Conservation (phyloP, 1,140 invertebrate species). For the Hycleus phaleratus region DNA sequence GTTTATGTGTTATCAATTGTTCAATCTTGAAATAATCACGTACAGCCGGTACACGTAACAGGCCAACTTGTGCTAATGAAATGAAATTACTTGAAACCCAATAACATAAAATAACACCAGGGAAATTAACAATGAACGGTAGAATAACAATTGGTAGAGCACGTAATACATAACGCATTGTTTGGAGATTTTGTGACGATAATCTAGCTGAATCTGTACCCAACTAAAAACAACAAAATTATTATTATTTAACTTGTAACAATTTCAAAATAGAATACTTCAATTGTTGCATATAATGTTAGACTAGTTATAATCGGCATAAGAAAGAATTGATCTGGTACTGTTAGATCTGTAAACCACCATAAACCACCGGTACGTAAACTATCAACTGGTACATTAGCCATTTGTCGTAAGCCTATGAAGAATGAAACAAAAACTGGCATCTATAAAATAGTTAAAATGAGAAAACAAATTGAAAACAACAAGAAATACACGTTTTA, state of each 20-base stretch:
- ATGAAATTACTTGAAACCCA: constrained; percentile 88
- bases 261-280: constrained; percentile 44
- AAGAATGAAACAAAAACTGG: constrained; percentile 91
- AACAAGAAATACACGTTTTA: constrained; percentile 29
- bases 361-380: constrained; percentile 79
- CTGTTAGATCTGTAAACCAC: constrained; percentile 90
- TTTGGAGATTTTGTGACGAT: constrained; percentile 52
- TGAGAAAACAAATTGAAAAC: constrained; percentile 9
- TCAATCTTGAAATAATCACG: constrained; percentile 75
- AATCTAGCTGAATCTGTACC: constrained; percentile 70
- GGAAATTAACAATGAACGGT: constrained; percentile 81
- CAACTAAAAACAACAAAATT: constrained; percentile 40
- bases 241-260: constrained; percentile 15
- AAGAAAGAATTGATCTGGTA: constrained; percentile 82
- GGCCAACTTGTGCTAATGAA: constrained; percentile 71
- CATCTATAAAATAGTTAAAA: constrained; percentile 46
- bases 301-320: constrained; percentile 77
- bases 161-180: constrained; percentile 66
- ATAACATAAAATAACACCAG: constrained; percentile 81
- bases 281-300: constrained; percentile 74
- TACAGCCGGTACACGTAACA: constrained; percentile 70
- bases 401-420: constrained; percentile 74
- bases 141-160: constrained; percentile 74
- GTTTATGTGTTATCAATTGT: constrained; percentile 48
- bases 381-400: constrained; percentile 79